Conservation (phyloP, 2,113 vertebrate species). For the Lepisosteus osseus region DNA sequence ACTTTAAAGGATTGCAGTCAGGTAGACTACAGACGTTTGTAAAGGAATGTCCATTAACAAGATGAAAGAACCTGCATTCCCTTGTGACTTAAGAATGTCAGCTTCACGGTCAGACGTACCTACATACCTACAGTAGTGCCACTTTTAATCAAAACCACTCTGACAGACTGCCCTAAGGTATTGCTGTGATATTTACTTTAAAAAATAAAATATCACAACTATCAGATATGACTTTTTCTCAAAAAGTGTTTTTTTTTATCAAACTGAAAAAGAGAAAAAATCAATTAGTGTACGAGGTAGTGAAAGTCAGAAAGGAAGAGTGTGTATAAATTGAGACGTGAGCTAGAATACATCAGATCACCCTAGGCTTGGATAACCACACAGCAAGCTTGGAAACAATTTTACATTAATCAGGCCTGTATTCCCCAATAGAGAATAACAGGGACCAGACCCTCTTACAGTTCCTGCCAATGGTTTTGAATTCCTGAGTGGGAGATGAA, state of each 20-base stretch:
- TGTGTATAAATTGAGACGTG: conserved; percentile 33
- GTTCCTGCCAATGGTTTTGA: conserved; percentile 16
- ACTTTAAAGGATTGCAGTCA: conserved; percentile 97
- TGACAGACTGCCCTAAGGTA: conserved; percentile 31
- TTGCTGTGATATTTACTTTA: conserved; percentile 54
- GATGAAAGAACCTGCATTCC: conserved; percentile 83
- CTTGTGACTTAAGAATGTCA: conserved; percentile 60
- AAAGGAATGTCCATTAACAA: conserved; percentile 89
- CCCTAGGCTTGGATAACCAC: conserved; percentile 44
- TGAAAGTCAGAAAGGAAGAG: conserved; percentile 9
- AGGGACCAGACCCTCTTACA: conserved; percentile 3
- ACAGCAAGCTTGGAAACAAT: conserved; percentile 30
- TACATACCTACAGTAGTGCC: conserved; percentile 52
- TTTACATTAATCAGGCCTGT: conserved; percentile 37
- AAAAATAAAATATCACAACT: conserved; percentile 43
- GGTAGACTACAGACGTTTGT: conserved; percentile 87
- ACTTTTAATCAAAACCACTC: conserved; percentile 61
- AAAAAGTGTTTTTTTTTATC: conserved; percentile 28
- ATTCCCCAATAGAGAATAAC: conserved; percentile 34
- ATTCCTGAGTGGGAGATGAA: conserved; percentile 20
- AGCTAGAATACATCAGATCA: conserved; percentile 42
- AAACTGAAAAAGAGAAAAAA: conserved; percentile 40
- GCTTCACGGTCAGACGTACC: conserved; percentile 61
- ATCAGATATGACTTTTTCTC: conserved; percentile 26
- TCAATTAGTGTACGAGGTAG: conserved; percentile 42